Base-by-base conservation (phyloP, 2,113 vertebrate genomes). In the Chaetorhynchus papuensis region DNA sequence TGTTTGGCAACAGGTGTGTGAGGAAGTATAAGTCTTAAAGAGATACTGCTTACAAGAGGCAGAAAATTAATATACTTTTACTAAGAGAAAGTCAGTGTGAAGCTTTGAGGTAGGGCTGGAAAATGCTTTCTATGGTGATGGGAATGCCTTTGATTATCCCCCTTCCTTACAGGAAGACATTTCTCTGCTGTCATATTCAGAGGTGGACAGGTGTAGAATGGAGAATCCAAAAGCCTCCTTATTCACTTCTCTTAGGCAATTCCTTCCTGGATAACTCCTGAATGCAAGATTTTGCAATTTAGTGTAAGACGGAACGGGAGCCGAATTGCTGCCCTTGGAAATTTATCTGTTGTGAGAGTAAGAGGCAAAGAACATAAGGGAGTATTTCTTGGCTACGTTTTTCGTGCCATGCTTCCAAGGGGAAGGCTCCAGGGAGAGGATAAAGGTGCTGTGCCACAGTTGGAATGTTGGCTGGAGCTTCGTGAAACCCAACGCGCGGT, bases 381-480 rank as follows among this genome's bases (percentile, higher is more conserved):
- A 54, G 15, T 83, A 35, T 85, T 50, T 91, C 78, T 94, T 66
- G 28, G 31, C 45, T 44, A 11, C 16, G 39, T 56, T 45, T 78
- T 90, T 77, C 4, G 3, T 82, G 82, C 68, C 28, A 1, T 81
- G 60, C 83, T 70, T 64, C 39, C 60, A 44, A 68, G 60, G 56
- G 66, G 54, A 74, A 75, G 75, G 75, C 91, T 77, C 6, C 17
- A 8, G n/a, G 31, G 79, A 81, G 71, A 81, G 71, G 90, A 86
- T 86, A 81, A 80, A 94, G 88, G 85, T 77, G 64, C 60, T 60
- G 85, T 13, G 64, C 93, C 82, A 87, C 85, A 33, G 76, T 60
- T 89, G 94, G 90, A 86, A 83, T 89, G 79, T 97, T 96, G 93
- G 93, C 96, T 27, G 68, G 72, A 71, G 93, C 68, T 93, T 8